Evolutionary conservation across 2,797 vertebrate genomes (phyloP).

Genomic region (Craterocephalus amniculus): DNA sequence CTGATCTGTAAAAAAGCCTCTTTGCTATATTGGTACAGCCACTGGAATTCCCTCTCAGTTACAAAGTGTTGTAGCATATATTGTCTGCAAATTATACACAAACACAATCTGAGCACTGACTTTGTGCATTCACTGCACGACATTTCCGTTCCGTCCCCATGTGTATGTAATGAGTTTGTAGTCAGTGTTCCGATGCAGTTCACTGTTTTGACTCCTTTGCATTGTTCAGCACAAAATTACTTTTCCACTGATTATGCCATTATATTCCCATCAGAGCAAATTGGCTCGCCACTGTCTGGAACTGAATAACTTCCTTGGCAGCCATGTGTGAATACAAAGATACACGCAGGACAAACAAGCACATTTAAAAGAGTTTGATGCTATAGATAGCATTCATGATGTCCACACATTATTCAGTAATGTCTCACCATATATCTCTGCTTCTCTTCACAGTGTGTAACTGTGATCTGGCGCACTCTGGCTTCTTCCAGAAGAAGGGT

Average conservation of each 20-base stretch:
- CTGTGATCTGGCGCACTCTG: constrained; percentile 94
- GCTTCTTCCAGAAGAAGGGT: constrained; percentile 98
- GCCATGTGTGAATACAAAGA: constrained; percentile 49
- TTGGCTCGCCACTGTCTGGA: constrained; percentile 60
- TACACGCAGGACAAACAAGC: constrained; percentile 12
- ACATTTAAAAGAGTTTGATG: constrained; percentile 2
- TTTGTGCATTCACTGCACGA: constrained; percentile 26
- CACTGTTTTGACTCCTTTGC: constrained; percentile 53
- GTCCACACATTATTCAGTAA: background rate
- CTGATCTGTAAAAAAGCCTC: constrained; percentile 51
- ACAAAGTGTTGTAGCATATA: constrained; percentile 18
- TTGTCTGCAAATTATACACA: constrained; percentile 25
- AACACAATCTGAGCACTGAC: constrained; percentile 9
- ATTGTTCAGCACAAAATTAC: constrained; percentile 61
- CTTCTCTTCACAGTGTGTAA: constrained; percentile 88
- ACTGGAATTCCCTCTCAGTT: constrained; percentile 48
- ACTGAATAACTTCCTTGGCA: constrained; percentile 48
- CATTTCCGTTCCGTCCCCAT: constrained; percentile 6
- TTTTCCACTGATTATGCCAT: constrained; percentile 74
- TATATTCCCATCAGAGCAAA: constrained; percentile 72
- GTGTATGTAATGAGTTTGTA: constrained; percentile 42
- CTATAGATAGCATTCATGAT: background rate
- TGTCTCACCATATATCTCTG: constrained; percentile 16
- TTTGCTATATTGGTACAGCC: constrained; percentile 49
- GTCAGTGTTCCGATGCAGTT: constrained; percentile 32